Evolutionary conservation across 2,888 invertebrate genomes (phyloP), one percentile per base, ranked within the genome.

Genomic region (Escarpia spicata): DNA sequence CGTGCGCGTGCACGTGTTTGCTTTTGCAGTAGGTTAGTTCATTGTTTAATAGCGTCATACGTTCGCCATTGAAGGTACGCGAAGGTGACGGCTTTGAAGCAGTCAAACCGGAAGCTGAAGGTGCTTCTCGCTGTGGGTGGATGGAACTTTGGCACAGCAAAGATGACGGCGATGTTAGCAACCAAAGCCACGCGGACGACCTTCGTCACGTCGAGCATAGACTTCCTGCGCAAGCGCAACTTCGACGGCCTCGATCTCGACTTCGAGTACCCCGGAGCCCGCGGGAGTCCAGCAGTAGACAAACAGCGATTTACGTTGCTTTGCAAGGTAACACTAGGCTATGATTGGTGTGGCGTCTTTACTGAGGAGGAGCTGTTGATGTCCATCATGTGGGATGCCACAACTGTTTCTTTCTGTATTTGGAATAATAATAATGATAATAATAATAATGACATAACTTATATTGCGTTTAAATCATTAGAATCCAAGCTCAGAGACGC

Each of bases 61-160:
- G 52, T 52, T 15, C 52, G 15, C 52, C 75, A 75, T 75, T 75
- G 26, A 75, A 95, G 95, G 95, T 99, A 98, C 96, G 98, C 98
- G 95, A 98, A 98, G 95, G 97, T 98, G n/a, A 97, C 97, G 0
- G 97, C 97, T n/a, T 97, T 97, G 90, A 98, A 97, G 94, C 96
- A 97, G 90, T 97, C 98, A 95, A 95, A 96, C 92, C 95, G 96
- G 0, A 98, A 98, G 0, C 97, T 98, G 75, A 99, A 98, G 95
- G 98, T 98, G 0, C 52, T 93, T n/a, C 91, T 94, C 8, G 94
- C 93, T 89, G 93, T 94, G n/a, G 93, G 93, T 75, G 94, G 94
- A 19, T 94, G 94, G 94, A 94, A 94, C 91, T 92, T 93, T 91
- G 94, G 93, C n/a, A 92, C 93, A 91, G 89, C 9, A 15, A 75